Conservation (phyloP, 2,888 invertebrate genomes). For the Drosophila cognata region DNA sequence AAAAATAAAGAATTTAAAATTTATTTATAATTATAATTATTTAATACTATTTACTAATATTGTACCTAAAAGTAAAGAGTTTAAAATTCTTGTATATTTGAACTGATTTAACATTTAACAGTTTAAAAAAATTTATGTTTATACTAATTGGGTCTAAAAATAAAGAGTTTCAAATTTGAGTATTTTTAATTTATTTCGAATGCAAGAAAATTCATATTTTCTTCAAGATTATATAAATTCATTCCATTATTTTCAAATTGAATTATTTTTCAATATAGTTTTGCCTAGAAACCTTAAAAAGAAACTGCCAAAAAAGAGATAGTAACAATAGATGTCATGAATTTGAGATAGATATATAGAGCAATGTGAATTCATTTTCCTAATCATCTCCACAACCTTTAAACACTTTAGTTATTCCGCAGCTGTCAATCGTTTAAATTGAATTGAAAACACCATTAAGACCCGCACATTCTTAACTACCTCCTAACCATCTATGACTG, state of each 20-base stretch:
- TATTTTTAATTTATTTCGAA: background rate
- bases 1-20: background rate
- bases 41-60: background rate
- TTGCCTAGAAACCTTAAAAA: background rate
- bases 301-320: background rate
- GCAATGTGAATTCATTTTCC: background rate
- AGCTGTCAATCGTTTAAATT: slow-evolving; percentile 5
- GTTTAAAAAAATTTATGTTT: no score
- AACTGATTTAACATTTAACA: no score
- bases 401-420: background rate
- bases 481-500: background rate
- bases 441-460: slow-evolving; percentile 31
- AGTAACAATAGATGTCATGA: background rate
- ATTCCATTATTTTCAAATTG: background rate
- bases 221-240: no score
- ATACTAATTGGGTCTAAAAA: background rate
- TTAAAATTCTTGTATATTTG: no score
- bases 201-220: background rate
- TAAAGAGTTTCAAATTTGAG: fast-evolving
- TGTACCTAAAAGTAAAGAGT: no score
- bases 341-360: background rate
- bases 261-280: background rate
- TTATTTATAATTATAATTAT: background rate
- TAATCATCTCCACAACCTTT: background rate
- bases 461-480: slow-evolving; percentile 28